Evolutionary conservation across 2,888 invertebrate genomes (phyloP), one percentile per base, ranked within the genome.

Genomic region (Horisme vitalbata): DNA sequence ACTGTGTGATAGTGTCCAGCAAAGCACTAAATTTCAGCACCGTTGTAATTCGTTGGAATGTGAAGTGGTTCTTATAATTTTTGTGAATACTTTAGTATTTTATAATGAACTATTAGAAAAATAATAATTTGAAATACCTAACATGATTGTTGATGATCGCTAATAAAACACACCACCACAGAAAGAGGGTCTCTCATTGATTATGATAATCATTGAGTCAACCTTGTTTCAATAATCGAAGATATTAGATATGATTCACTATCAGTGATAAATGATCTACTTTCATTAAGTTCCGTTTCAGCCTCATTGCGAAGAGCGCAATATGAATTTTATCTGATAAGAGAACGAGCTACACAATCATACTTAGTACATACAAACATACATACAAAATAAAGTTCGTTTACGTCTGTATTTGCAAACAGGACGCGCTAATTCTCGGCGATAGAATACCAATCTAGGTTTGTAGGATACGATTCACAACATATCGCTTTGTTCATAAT

Each of bases 221-320:
- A 41, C 32, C 28, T 28, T 12, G 23, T 47, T 41, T 41, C 33
- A 33, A 44, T 28, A 46, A 6, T n/a, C n/a, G n/a, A n/a, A 23
- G n/a, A 23, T 23, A n/a, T 3, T 9, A 3, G n/a, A n/a, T 23
- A 26, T 33, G 9, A 13, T 20, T 24, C 27, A 15, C 7, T 36
- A 36, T 27, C 21, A 7, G 2, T 32, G 35, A 18, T 35, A 41
- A 41, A 41, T 39, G 38, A 35, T 49, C 39, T 18, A 49, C 38
- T 49, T 49, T 44, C 38, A 36, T 37, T 21, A 11, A 9, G 38
- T 38, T 33, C 28, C 13, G 27, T 24, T 20, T 32, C 30, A 36
- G 41, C 27, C 31, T 27, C 36, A 37, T 39, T 43, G 35, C 11
- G 35, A 50, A 45, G 37, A 45, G 30, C 50, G 50, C 45, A 51